Evolutionary conservation across 1,140 invertebrate species (phyloP).

Genomic region (Dysdera silvatica): DNA sequence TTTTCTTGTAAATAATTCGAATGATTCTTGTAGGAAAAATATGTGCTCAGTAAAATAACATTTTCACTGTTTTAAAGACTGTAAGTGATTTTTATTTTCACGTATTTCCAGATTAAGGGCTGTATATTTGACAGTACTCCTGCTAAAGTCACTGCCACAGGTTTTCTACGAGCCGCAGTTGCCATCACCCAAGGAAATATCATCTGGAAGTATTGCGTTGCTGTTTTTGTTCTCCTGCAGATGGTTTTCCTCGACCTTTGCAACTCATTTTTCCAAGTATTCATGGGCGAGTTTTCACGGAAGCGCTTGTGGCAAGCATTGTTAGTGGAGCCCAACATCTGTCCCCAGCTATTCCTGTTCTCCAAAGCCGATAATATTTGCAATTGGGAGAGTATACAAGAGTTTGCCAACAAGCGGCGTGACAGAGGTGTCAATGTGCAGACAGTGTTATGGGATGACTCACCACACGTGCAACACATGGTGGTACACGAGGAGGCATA

Average conservation of each 20-base stretch:
- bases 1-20: no score
- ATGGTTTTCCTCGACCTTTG: slow-evolving; percentile 32
- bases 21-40: no score
- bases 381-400: slow-evolving; percentile 46
- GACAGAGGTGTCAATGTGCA: slow-evolving; percentile 54
- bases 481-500: slow-evolving; percentile 52
- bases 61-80: slow-evolving; percentile 45
- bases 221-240: slow-evolving; percentile 32
- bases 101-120: slow-evolving; percentile 56
- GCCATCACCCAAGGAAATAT: slow-evolving; percentile 45
- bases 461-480: slow-evolving; percentile 61
- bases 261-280: no score
- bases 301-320: slow-evolving; percentile 40
- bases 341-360: slow-evolving; percentile 66
- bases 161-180: slow-evolving; percentile 53
- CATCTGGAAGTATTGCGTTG: slow-evolving; percentile 29
- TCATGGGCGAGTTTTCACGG: slow-evolving; percentile 45
- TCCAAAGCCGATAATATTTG: slow-evolving; percentile 59
- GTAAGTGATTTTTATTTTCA: neutral
- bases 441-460: slow-evolving; percentile 56
- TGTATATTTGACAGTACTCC: slow-evolving; percentile 69
- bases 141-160: slow-evolving; percentile 53
- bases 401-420: slow-evolving; percentile 46
- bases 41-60: no score
- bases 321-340: slow-evolving; percentile 46